A percentile compares a stretch with the other conserved stretches of the same genome.
Conservation (phyloP, 2,888 invertebrate genomes). For the Phymatocera aterrima region DNA sequence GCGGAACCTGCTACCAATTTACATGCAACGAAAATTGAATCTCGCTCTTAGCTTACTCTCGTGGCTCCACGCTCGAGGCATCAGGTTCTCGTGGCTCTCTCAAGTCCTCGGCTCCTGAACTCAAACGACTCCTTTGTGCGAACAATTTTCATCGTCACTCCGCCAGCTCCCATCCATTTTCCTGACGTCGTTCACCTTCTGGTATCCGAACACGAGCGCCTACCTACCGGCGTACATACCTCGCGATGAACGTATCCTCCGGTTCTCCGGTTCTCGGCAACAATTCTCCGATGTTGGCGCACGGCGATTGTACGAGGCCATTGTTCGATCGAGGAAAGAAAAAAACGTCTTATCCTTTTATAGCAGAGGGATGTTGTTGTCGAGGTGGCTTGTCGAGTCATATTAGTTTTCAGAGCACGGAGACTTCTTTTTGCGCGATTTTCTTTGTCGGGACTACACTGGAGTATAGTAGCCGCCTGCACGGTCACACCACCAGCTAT, state of each 20-base stretch:
- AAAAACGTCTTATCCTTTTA: neutral
- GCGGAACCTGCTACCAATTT: constrained; percentile 38
- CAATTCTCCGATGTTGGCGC: neutral
- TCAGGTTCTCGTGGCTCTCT: neutral
- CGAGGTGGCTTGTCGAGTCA: neutral
- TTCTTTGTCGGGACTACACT: neutral
- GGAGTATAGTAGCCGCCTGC: neutral
- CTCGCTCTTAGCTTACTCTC: constrained; percentile 35
- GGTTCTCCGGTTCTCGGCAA: neutral
- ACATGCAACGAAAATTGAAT: constrained; percentile 46
- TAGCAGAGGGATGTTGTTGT: neutral
- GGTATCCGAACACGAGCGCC: neutral
- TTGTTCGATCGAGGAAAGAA: neutral
- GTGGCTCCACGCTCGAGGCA: neutral
- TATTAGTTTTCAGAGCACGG: neutral
- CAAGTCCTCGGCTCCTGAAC: neutral
- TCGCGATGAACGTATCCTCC: neutral
- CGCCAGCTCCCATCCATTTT: neutral
- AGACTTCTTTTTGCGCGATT: neutral
- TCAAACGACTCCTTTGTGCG: constrained; percentile 36
- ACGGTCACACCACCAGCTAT: neutral
- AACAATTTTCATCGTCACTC: constrained; percentile 19
- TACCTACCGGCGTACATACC: neutral
- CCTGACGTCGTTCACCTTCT: neutral
- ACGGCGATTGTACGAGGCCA: neutral